phyloP scores from a whole-genome alignment of 2,888 invertebrate species.

The Oeneis ivallda region DNA sequence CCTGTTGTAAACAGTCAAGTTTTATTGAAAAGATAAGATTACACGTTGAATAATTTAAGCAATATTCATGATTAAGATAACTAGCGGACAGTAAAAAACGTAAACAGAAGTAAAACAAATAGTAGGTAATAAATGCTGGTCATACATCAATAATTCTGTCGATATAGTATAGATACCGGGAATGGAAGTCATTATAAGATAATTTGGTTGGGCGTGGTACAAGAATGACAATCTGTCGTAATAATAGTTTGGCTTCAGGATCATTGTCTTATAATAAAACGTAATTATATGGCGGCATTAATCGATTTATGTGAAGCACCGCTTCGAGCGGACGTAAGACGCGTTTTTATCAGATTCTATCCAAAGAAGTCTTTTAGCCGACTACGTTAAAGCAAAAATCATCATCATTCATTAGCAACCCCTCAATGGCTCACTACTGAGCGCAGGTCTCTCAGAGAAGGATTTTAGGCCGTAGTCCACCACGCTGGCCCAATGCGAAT shows the following conservation, averaged over 20 bases:
- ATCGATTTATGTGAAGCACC: conserved; percentile 3
- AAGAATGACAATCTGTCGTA: conserved; percentile 22
- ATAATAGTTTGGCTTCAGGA: conserved; percentile 28
- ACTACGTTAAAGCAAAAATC: too few relatives aligned
- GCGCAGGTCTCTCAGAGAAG: too few relatives aligned
- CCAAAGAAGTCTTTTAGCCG: too few relatives aligned
- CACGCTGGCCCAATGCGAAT: too few relatives aligned
- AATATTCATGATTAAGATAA: conserved; percentile 2
- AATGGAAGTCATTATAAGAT: conserved; percentile 37
- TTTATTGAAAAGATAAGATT: neutral
- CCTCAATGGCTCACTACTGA: too few relatives aligned
- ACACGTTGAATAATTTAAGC: neutral
- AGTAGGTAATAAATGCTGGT: conserved; percentile 25
- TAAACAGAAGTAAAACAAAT: conserved; percentile 1
- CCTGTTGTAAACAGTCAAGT: neutral
- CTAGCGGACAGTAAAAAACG: neutral
- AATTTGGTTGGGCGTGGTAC: conserved; percentile 32
- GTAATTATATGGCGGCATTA: conserved; percentile 10
- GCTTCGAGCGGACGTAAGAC: neutral
- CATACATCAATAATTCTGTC: conserved; percentile 30
- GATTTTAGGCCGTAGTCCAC: too few relatives aligned
- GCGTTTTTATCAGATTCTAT: neutral
- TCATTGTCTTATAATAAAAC: conserved; percentile 20
- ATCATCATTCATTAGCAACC: too few relatives aligned
- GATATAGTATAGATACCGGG: conserved; percentile 15